Evolutionary conservation across 2,888 invertebrate genomes (phyloP), one percentile per base, ranked within the genome.

Genomic region (Macrosoma leucophasiata): DNA sequence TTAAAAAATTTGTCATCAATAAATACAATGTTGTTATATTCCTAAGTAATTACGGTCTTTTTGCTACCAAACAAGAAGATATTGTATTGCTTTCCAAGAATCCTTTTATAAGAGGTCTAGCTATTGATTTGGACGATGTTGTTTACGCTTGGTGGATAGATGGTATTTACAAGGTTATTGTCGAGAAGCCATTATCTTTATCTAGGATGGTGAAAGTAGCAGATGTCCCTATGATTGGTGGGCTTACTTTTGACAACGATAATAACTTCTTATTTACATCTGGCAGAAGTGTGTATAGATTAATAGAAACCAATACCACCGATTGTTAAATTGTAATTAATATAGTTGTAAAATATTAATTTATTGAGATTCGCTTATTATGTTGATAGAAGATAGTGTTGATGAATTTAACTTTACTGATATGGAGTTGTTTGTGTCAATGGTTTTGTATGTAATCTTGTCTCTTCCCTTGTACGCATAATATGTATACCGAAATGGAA

Each of bases 61-160:
- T 62, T 38, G 66, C 67, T 1, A 62, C 49, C 4, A 71, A 63
- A 32, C 65, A 59, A 2, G 52, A 58, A 1, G 46, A 56, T 2
- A 46, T 50, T 0, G 54, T 62, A 7, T 54, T 53, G 20, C 20
- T 84, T 1, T 79, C 81, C 0, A 62, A 55, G 1, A 78, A 79
- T 31, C 45, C 69, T 0, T 81, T 63, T 34, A 71, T 78, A 19
- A 61, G 79, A 52, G 81, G 81, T 1, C 36, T 82, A 1, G 60
- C 66, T 5, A 52, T 74, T 2, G 79, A 81, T 55, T 52, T 68
- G 14, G 62, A 76, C 14, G 74, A 66, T 0, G 49, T 41, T 0
- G 61, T 81, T 0, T 79, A 75, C 15, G 59, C 70, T 3, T 82
- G 82, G 82, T 82, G 81, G 79, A 32, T 82, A 1, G 78, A 82